Percentiles rank a stretch among this genome's conserved stretches.
Conservation (phyloP, 2,888 invertebrate genomes). For the Rapana venosa region DNA sequence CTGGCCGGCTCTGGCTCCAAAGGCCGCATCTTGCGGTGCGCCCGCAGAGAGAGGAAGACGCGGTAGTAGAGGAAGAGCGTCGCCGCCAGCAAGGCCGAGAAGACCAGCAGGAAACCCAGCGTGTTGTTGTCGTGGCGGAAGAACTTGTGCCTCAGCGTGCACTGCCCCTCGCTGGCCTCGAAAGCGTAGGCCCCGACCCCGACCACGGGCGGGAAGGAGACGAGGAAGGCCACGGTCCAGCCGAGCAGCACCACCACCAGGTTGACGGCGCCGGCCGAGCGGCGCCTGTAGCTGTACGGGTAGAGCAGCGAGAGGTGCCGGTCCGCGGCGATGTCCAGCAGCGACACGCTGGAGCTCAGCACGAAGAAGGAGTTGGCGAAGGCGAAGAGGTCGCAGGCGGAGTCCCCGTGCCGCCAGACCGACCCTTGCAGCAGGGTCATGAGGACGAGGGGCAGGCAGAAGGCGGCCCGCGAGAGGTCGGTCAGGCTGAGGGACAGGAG, state of each 20-base stretch:
- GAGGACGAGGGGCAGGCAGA: slow-evolving; percentile 73
- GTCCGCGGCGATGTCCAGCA: slow-evolving; percentile 70
- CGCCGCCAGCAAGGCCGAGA: slow-evolving; percentile 60
- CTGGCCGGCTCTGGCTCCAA: slow-evolving; percentile 67
- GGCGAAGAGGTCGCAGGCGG: slow-evolving; percentile 70
- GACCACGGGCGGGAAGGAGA: slow-evolving; percentile 73
- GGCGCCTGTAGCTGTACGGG: slow-evolving; percentile 65
- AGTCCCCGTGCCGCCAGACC: slow-evolving; percentile 66
- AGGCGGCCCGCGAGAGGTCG: slow-evolving; percentile 69
- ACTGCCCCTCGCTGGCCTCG: slow-evolving; percentile 69
- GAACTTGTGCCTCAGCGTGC: slow-evolving; percentile 68
- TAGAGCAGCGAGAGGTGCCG: slow-evolving; percentile 68
- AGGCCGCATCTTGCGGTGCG: slow-evolving; percentile 72
- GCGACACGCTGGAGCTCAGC: slow-evolving; percentile 67
- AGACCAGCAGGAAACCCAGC: slow-evolving; percentile 69
- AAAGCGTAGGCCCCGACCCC: slow-evolving; percentile 71
- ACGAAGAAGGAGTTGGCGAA: slow-evolving; percentile 74
- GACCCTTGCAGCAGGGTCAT: slow-evolving; percentile 69
- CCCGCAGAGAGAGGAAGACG: slow-evolving; percentile 68
- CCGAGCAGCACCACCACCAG: slow-evolving; percentile 65
- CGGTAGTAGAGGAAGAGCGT: slow-evolving; percentile 67
- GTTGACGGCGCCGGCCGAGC: slow-evolving; percentile 59
- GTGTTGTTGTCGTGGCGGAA: slow-evolving; percentile 71
- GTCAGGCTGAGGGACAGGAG: slow-evolving; percentile 70
- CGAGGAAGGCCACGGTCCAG: slow-evolving; percentile 69